These are phyloP conservation scores for Stegodyphus mimosarum DNA, from an alignment of 1,140 invertebrate genomes.

Conservation along the genomic window DNA sequence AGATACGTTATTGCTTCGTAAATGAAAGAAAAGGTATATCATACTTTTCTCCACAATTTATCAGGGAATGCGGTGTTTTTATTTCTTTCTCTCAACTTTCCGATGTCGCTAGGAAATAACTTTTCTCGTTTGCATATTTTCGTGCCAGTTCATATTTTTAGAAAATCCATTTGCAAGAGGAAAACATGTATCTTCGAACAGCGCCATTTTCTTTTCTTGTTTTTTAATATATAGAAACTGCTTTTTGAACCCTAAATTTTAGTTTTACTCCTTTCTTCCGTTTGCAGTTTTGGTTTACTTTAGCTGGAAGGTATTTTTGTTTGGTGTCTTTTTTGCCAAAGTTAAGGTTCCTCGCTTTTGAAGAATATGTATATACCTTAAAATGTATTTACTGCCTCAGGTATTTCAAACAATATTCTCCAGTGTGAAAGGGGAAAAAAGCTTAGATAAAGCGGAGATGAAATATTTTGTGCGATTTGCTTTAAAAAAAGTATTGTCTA, in stretches of 20 bases:
- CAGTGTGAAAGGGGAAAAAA: too few species aligned
- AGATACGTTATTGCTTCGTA: too few species aligned
- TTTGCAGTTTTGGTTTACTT: conserved; percentile 24
- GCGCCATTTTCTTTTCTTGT: conserved; percentile 2
- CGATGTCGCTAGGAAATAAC: conserved; percentile 8
- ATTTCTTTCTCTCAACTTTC: not conserved
- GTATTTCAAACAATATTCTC: too few species aligned
- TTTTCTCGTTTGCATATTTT: conserved; percentile 37
- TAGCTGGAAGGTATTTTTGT: conserved; percentile 13
- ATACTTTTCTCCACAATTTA: too few species aligned
- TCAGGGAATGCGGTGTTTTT: too few species aligned
- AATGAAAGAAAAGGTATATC: too few species aligned
- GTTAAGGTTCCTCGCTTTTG: not conserved
- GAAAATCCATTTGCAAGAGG: conserved; percentile 24
- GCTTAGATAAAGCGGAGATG: too few species aligned
- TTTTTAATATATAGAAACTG: conserved; percentile 22
- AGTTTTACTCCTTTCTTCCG: not conserved
- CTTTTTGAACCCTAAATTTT: not conserved
- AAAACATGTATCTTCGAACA: conserved; percentile 16
- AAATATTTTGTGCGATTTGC: too few species aligned
- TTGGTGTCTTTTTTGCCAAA: not conserved
- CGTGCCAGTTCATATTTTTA: conserved; percentile 36
- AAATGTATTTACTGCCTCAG: too few species aligned
- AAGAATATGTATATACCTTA: too few species aligned
- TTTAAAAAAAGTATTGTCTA: too few species aligned